These are phyloP conservation scores for Heliopora coerulea DNA, from an alignment of 92 coral and sea anemone genomes.

Conservation along the genomic window DNA sequence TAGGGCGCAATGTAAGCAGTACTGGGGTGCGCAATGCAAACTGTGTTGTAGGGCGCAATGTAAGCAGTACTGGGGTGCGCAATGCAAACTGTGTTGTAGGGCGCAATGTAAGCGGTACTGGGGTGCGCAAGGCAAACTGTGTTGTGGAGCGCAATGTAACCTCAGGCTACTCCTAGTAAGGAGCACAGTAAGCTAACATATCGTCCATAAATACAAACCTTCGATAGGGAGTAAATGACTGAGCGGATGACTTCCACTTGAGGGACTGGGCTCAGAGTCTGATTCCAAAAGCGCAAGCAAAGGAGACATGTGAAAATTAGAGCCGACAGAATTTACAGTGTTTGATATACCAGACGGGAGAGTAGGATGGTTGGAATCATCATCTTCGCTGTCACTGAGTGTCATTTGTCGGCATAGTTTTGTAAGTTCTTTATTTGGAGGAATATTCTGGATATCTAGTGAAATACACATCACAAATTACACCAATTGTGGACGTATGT, in stretches of 20 bases:
- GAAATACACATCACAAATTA: too few relatives aligned
- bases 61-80: too few relatives aligned
- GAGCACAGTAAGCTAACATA: background rate
- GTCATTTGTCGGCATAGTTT: background rate
- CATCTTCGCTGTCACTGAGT: slow-evolving; percentile 64
- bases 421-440: slow-evolving; percentile 4
- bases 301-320: slow-evolving; percentile 8
- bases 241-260: background rate
- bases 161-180: too few relatives aligned
- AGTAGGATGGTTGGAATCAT: slow-evolving; percentile 32
- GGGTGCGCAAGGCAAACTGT: too few relatives aligned
- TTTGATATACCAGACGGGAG: background rate
- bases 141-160: too few relatives aligned
- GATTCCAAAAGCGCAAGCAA: slow-evolving; percentile 4
- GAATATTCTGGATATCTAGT: background rate
- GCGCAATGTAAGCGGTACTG: too few relatives aligned
- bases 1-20: too few relatives aligned
- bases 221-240: background rate
- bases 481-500: too few relatives aligned
- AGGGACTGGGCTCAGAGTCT: background rate
- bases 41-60: too few relatives aligned
- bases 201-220: background rate
- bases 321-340: slow-evolving; percentile 2
- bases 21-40: too few relatives aligned
- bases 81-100: too few relatives aligned